Evolutionary conservation across 2,113 vertebrate species (phyloP).

Genomic region (Hyperoodon ampullatus): DNA sequence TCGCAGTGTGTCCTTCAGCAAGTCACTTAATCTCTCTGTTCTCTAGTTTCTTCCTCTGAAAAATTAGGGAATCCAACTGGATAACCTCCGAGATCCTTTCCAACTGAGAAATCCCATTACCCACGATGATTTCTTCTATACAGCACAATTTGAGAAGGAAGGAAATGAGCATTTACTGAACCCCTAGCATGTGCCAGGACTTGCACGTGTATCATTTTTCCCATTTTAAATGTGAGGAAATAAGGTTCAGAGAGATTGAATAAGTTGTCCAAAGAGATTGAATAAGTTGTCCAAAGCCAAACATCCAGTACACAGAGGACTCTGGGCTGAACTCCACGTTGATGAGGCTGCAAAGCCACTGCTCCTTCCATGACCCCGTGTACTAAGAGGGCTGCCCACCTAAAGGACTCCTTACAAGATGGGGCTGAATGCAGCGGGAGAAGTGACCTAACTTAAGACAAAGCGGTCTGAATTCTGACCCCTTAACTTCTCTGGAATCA

Average conservation of each 20-base stretch:
- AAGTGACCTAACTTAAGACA: neutral
- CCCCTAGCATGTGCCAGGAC: neutral
- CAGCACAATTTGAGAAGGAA: neutral
- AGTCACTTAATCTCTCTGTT: neutral
- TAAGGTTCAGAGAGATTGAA: neutral
- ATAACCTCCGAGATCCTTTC: neutral
- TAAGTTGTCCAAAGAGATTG: neutral
- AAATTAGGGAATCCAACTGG: neutral
- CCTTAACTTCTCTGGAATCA: neutral
- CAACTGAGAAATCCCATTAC: neutral
- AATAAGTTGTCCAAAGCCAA: neutral
- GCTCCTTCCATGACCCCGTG: neutral
- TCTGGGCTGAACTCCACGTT: neutral
- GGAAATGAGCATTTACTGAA: neutral
- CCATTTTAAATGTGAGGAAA: neutral
- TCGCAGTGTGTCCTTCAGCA: neutral
- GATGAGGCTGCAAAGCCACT: neutral
- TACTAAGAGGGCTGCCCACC: neutral
- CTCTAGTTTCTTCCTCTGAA: neutral
- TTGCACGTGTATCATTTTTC: neutral
- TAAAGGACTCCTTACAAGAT: neutral
- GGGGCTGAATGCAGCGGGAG: neutral
- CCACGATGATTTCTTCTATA: accelerated
- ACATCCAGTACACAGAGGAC: neutral
- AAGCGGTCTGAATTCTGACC: neutral